Evolutionary conservation across 2,888 invertebrate species (phyloP).

Genomic region (Luffia ferchaultella): DNA sequence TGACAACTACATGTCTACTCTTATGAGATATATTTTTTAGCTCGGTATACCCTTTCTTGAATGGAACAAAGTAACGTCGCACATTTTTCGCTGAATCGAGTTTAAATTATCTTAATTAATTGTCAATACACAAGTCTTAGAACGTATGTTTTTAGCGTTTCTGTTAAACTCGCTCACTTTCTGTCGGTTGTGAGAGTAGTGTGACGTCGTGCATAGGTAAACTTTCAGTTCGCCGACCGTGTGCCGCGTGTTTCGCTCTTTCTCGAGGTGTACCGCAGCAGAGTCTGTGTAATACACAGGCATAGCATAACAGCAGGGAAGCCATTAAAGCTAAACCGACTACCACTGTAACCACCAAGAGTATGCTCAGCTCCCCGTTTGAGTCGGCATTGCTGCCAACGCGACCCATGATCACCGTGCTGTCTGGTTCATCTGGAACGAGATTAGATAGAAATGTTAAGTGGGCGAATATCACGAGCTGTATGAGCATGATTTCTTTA

Average conservation of each 20-base stretch:
- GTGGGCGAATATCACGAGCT: background rate
- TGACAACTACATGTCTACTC: too few species aligned
- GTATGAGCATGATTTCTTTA: too few species aligned
- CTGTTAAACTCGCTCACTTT: constrained; percentile 55
- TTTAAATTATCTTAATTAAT: too few species aligned
- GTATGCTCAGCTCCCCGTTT: constrained; percentile 65
- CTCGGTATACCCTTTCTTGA: too few species aligned
- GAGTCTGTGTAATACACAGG: constrained; percentile 70
- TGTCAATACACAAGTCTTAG: too few species aligned
- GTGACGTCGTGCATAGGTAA: constrained; percentile 70
- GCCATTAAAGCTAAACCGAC: constrained; percentile 69
- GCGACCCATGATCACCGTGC: constrained; percentile 35
- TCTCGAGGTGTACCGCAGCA: constrained; percentile 66
- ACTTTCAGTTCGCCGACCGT: constrained; percentile 50
- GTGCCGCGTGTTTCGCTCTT: constrained; percentile 42
- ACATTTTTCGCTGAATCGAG: too few species aligned
- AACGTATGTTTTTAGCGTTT: too few species aligned
- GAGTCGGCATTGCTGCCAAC: constrained; percentile 42
- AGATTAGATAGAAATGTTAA: background rate
- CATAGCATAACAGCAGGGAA: constrained; percentile 71
- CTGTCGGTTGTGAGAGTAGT: constrained; percentile 68
- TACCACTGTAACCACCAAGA: constrained; percentile 66
- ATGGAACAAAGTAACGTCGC: too few species aligned
- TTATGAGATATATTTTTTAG: too few species aligned
- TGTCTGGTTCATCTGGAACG: constrained; percentile 25